A percentile compares a stretch with the other conserved stretches of the same genome.
Evolutionary conservation across 2,888 invertebrate genomes (phyloP).

Genomic region (Geophilus truncorum): DNA sequence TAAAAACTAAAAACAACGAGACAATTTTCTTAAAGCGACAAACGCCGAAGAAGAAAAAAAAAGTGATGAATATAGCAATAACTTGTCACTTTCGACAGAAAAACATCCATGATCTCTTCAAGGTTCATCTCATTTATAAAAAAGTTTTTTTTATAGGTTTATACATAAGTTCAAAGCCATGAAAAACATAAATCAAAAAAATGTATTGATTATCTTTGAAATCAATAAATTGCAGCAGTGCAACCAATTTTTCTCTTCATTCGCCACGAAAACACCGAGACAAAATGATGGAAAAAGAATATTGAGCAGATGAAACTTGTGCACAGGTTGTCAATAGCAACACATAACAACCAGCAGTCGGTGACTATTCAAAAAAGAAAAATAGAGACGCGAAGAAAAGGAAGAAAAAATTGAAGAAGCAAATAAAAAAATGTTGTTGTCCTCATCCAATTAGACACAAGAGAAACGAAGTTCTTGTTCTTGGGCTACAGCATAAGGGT

Average conservation of each 20-base stretch:
- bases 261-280: neutral
- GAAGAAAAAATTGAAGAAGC: neutral
- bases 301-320: conserved; percentile 2
- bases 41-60: neutral
- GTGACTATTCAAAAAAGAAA: neutral
- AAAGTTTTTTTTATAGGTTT: too few species aligned
- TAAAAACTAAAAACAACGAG: neutral
- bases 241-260: neutral
- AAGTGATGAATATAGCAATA: neutral
- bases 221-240: neutral
- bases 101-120: neutral
- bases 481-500: neutral
- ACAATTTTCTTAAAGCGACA: neutral
- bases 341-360: neutral
- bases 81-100: too few species aligned
- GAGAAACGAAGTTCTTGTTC: neutral
- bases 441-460: conserved; percentile 1
- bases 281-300: neutral
- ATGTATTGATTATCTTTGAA: neutral
- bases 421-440: conserved; percentile 14
- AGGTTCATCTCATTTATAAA: neutral
- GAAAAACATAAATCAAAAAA: neutral
- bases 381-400: neutral
- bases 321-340: neutral
- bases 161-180: neutral